Evolutionary conservation across 1,140 invertebrate species (phyloP), one percentile per base, ranked within the genome.

Genomic region (Hestina assimilis): DNA sequence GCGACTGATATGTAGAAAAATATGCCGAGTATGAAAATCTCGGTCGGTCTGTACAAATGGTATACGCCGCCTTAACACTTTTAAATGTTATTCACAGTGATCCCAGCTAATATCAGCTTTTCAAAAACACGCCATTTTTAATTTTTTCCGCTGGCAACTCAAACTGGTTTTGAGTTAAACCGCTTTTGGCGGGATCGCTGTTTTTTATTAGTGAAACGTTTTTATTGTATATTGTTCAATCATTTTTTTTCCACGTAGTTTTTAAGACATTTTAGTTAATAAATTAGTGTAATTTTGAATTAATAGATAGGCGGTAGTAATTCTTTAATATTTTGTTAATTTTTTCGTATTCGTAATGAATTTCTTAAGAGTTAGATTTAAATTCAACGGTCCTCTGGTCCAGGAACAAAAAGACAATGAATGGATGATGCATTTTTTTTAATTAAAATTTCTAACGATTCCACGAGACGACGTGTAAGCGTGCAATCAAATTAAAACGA

Each of bases 161-260:
- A 43, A n/a, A 43, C 15, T 19, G 28, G 43, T 33, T 3, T 46
- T 28, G 11, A n/a, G 35, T 45, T 35, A 40, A 45, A 41, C 15
- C 20, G 45, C 45, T 69, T 68, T 54, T 60, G 43, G 55, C 69
- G 79, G 75, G 75, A 74, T 81, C 78, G 73, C 79, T 79, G 76
- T 67, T 67, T 79, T 31, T 38, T 84, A 79, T 78, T 84, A 86
- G 79, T 83, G 75, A 86, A 86, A 80, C 79, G 78, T 84, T 87
- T 86, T 85, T 85, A 84, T 83, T 86, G 80, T 87, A 84, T 81
- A 87, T 84, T 86, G 83, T 87, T 87, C 81, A 71, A 87, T 83
- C 66, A 82, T 87, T 84, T 63, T n/a, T n/a, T 38, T 83, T 87
- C 84, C 81, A 86, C 76, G 75, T 86, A 87, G 76, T 78, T 83